phyloP scores from a whole-genome alignment of 2,888 invertebrate species.

The Ophioninae sp. region DNA sequence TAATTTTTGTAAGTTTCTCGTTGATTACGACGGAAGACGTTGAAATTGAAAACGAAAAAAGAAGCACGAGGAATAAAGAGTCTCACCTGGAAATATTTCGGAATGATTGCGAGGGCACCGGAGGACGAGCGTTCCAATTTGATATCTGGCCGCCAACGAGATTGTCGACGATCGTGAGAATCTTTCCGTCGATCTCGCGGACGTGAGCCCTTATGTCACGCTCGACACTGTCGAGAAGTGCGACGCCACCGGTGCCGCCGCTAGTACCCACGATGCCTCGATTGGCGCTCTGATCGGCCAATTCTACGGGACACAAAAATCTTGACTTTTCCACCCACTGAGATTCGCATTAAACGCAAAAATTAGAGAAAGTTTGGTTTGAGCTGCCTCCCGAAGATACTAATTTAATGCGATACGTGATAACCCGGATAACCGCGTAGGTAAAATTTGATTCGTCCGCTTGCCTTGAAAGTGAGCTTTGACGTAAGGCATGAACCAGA shows the following conservation, averaged over 20 bases:
- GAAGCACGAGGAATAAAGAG: background rate
- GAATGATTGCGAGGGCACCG: constrained; percentile 95
- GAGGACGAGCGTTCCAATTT: constrained; percentile 96
- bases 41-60: background rate
- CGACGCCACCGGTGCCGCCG: constrained; percentile 76
- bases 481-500: constrained; percentile 90
- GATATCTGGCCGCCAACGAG: constrained; percentile 90
- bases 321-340: background rate
- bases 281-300: constrained; percentile 75
- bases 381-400: too few species aligned
- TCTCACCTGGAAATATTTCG: constrained; percentile 88
- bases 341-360: background rate
- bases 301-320: constrained; percentile 64
- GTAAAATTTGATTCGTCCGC: background rate
- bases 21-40: background rate
- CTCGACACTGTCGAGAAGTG: constrained; percentile 86
- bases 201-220: constrained; percentile 93
- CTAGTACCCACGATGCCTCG: constrained; percentile 71
- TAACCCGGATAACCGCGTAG: too few species aligned
- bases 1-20: background rate
- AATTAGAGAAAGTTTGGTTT: too few species aligned
- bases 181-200: constrained; percentile 94
- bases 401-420: too few species aligned
- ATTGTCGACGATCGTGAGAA: constrained; percentile 93
- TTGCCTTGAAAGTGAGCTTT: constrained; percentile 86